Conservation (phyloP, 2,797 vertebrate species). For the Bothrops alternatus region DNA sequence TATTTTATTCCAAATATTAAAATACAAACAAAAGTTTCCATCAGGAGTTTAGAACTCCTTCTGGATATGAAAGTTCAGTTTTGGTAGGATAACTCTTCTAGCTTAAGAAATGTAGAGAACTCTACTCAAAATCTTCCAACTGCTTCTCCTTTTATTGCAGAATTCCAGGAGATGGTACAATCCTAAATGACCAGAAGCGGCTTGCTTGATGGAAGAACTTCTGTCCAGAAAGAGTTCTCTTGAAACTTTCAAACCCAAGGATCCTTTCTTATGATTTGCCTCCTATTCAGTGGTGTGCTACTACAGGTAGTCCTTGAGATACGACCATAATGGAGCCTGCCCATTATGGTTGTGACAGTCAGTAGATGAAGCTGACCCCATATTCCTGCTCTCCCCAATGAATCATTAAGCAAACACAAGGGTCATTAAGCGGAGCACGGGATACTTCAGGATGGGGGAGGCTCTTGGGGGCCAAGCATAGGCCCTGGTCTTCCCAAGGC, state of each 20-base stretch:
- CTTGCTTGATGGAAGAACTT: slow-evolving; percentile 21
- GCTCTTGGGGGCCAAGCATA: no score
- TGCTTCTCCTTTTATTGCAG: slow-evolving; percentile 70
- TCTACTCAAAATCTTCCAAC: not conserved
- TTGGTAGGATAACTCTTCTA: not conserved
- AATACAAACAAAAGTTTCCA: not conserved
- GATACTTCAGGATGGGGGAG: no score
- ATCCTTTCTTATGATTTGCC: slow-evolving; percentile 30
- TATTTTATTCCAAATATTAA: not conserved
- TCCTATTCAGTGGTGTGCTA: slow-evolving; percentile 30
- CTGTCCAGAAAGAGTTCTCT: slow-evolving; percentile 48
- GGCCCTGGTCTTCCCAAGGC: no score
- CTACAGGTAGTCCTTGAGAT: slow-evolving; percentile 3
- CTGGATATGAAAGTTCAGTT: not conserved
- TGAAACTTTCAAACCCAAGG: slow-evolving; percentile 48
- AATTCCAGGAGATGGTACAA: slow-evolving; percentile 91
- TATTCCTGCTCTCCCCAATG: not conserved
- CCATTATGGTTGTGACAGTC: not conserved
- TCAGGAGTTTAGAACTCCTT: not conserved
- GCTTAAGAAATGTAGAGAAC: not conserved
- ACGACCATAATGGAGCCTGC: not conserved
- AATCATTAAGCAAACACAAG: no score
- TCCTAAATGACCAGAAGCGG: slow-evolving; percentile 73
- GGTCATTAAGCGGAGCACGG: no score
- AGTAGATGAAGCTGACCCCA: not conserved